Base-by-base conservation (phyloP, 2,113 vertebrate genomes). In the Capra hircus region DNA sequence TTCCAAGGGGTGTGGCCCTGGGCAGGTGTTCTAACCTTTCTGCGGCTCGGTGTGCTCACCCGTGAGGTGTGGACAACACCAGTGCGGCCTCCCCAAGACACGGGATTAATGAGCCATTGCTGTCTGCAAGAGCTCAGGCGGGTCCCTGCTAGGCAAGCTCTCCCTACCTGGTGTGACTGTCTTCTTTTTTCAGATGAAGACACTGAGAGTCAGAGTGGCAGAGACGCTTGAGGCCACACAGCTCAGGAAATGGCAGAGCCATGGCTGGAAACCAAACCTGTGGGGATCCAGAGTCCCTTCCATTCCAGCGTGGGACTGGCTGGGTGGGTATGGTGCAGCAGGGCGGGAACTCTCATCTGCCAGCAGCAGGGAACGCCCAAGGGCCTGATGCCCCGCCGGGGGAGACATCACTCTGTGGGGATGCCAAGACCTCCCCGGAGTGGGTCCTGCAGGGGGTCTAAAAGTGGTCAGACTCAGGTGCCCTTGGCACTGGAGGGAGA, bases 351-450 rank as follows among this genome's bases (percentile, higher is more conserved):
- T 12, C 50, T 13, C 28, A 25, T 62, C 64, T 43, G 17, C 7
- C 0, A 0, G 55, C 45, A 0, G 11, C 4, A 52, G 19, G 0
- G 2, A 91, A 53, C 1, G 0, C 2, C 55, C 5, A 0, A 19
- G 1, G 3, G 14, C 19, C 53, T 21, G 27, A 27, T 1, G 23
- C 4, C 52, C 17, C 9, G 4, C 53, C 1, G 25, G 27, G 28
- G 23, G 7, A 64, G 12, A 23, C 28, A 55, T 40, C 53, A 53
- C n/a, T 78, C 77, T 13, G 4, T 3, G 2, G 27, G 6, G 7
- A 52, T 2, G 23, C 48, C 3, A 2, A 2, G 8, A 6, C 36
- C 52, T 48, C 16, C 15, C 25, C 17, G 11, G 0, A 14, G 2
- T 2, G 2, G 33, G 10, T 28, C 7, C 13, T 45, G 40, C 8